Evolutionary conservation across 2,888 invertebrate genomes (phyloP), one percentile per base, ranked within the genome.

Genomic region (Nematopogon swammerdamellus): DNA sequence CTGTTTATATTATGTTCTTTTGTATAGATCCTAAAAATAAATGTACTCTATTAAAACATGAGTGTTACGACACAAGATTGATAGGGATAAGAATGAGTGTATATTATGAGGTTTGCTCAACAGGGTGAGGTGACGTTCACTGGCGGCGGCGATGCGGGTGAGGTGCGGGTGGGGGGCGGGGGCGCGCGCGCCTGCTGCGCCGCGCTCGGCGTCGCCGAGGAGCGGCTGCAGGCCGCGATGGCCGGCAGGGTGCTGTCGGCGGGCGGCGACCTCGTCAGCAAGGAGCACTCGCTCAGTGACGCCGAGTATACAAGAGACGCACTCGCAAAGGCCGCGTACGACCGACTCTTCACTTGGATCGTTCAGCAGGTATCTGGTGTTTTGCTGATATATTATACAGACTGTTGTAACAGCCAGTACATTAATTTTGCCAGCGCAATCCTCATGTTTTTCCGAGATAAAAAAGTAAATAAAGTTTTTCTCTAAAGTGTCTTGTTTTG

Each of bases 271-370:
- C 87, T 95, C 16, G 89, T 95, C 83, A 85, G 89, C 67, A 97
- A 97, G 74, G 88, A 88, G 55, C 95, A 97, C 67, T 92, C 92
- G 48, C 82, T 90, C 46, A 74, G 80, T 1, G 93, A 96, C 65
- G 95, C 97, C 0, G 83, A 88, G 61, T 92, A 91, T 64, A 97
- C 95, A 14, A 77, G 93, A 55, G 92, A 97, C 70, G 97, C 98
- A 4, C 80, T 96, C 49, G 93, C 95, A 2, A 98, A 98, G 82
- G 97, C 97, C 2, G 86, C 97, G 19, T 98, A 98, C 63, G 97
- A 97, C 63, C 81, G 96, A 18, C 81, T 98, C 48, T 98, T 98
- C 73, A 86, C 92, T 0, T 97, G 95, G 93, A 93, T 97, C 52
- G 97, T 98, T 16, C 85, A 86, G 44, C 80, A 77, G 70, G 77